Conservation (phyloP, 2,888 invertebrate species). For the Macroteleia sp. region DNA sequence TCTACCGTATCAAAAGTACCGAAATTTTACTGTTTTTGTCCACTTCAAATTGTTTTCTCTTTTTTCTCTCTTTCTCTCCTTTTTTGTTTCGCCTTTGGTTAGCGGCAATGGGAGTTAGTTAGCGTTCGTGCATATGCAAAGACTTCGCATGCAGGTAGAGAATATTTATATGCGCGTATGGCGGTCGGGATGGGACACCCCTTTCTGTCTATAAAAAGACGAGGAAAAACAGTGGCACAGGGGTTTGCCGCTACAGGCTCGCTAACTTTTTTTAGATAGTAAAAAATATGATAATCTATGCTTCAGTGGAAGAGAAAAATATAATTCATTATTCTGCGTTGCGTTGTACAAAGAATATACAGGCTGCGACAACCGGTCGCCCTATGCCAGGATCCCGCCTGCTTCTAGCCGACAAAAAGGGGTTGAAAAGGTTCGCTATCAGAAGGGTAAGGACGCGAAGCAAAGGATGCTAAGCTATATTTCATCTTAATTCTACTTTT, state of each 20-base stretch:
- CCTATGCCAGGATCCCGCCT: constrained; percentile 79
- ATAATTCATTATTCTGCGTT: constrained; percentile 81
- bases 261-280: constrained; percentile 79
- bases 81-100: constrained; percentile 63
- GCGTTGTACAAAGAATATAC: constrained; percentile 72
- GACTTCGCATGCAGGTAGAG: constrained; percentile 73
- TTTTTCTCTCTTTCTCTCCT: constrained; percentile 17
- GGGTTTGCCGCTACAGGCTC: constrained; percentile 64
- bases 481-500: constrained; percentile 64
- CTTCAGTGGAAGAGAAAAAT: constrained; percentile 83
- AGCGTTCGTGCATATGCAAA: constrained; percentile 76
- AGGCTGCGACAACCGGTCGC: constrained; percentile 75
- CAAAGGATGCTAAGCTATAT: constrained; percentile 56
- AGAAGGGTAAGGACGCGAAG: constrained; percentile 66
- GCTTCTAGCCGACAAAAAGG: constrained; percentile 74
- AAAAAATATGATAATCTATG: constrained; percentile 84
- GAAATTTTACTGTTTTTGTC: background rate
- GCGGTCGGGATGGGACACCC: constrained; percentile 55
- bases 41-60: too few species aligned
- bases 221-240: constrained; percentile 61
- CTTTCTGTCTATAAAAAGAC: constrained; percentile 63
- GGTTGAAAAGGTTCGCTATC: constrained; percentile 71
- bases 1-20: constrained; percentile 15
- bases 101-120: constrained; percentile 70
- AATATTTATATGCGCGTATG: constrained; percentile 67